These are phyloP conservation scores for Capreolus pygargus DNA, from an alignment of 2,113 vertebrate genomes.

Conservation along the genomic window DNA sequence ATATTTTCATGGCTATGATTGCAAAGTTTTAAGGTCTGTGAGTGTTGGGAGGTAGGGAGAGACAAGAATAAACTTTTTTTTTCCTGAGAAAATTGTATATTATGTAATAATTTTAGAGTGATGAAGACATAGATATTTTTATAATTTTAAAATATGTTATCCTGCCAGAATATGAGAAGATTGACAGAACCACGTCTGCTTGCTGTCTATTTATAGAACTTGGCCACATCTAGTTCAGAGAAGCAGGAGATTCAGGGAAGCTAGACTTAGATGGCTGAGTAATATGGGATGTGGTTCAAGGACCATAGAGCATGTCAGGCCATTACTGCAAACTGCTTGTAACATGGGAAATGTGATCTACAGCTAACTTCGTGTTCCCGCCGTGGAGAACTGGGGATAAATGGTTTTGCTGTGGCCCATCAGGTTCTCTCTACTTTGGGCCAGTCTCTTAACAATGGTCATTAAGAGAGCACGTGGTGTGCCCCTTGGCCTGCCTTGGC, in stretches of 20 bases:
- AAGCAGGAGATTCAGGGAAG: slow-evolving; percentile 34
- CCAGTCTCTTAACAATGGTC: not conserved
- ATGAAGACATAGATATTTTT: slow-evolving; percentile 70
- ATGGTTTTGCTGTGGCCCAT: not conserved
- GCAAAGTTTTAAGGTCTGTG: not conserved
- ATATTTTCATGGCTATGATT: not conserved
- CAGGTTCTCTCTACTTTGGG: not conserved
- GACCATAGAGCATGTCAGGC: not conserved
- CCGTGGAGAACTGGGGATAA: not conserved
- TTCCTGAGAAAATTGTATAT: slow-evolving; percentile 35
- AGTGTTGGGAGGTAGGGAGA: not conserved
- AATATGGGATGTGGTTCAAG: slow-evolving; percentile 33
- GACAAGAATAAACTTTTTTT: not conserved
- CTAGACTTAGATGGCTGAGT: slow-evolving; percentile 52
- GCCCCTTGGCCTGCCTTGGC: not conserved
- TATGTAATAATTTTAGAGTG: slow-evolving; percentile 66
- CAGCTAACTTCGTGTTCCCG: not conserved
- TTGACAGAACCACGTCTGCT: slow-evolving; percentile 64
- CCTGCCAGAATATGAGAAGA: slow-evolving; percentile 56
- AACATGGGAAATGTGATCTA: not conserved
- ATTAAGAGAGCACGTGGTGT: not conserved
- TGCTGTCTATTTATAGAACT: slow-evolving; percentile 63
- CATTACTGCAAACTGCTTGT: not conserved
- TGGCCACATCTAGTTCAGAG: slow-evolving; percentile 48
- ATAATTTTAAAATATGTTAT: slow-evolving; percentile 54